These are phyloP conservation scores for Lithobates sylvaticus DNA, from an alignment of 2,797 vertebrate genomes.

Conservation along the genomic window DNA sequence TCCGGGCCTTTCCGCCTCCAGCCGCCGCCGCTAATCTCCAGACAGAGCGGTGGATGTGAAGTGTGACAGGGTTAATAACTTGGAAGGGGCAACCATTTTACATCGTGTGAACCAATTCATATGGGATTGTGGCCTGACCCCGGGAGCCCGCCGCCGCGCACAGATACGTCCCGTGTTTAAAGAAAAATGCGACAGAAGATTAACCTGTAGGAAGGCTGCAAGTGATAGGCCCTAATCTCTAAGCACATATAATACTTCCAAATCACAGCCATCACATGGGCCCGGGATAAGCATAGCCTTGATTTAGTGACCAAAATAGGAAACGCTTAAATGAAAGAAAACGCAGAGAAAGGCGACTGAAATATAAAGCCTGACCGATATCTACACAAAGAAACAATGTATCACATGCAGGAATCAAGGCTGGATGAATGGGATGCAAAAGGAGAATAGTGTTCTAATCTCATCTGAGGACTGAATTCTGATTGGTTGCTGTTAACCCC, in stretches of 20 bases:
- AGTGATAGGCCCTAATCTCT: constrained; percentile 13
- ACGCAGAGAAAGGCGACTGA: no score
- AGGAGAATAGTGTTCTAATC: no score
- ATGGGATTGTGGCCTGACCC: constrained; percentile 7
- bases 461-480: no score
- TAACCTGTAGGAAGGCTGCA: constrained; percentile 1
- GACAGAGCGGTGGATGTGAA: background rate
- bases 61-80: constrained; percentile 42
- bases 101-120: constrained; percentile 8
- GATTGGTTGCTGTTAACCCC: no score
- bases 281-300: background rate
- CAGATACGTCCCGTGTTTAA: constrained; percentile 3
- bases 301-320: background rate
- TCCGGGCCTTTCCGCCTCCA: background rate
- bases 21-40: constrained; percentile 9
- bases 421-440: no score
- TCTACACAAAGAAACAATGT: no score
- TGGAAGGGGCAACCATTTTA: constrained; percentile 8
- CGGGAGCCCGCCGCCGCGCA: background rate
- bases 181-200: constrained; percentile 9
- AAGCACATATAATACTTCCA: background rate
- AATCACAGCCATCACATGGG: background rate
- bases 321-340: background rate
- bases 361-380: no score
- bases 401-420: no score